Evolutionary conservation across 2,888 invertebrate species (phyloP).

Genomic region (Ceratothoa steindachneri): DNA sequence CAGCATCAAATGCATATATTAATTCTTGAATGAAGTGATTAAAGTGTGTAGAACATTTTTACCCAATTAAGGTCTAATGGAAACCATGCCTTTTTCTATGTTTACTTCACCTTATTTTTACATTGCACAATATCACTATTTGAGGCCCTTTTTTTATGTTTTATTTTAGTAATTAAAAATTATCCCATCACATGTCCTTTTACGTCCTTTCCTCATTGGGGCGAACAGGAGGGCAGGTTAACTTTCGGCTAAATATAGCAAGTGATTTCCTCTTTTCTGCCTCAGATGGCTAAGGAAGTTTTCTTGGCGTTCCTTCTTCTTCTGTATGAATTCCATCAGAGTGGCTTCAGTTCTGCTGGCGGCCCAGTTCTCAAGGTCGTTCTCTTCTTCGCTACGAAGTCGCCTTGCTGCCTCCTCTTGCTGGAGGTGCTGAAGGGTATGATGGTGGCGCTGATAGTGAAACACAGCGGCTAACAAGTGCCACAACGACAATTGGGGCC

Average conservation of each 20-base stretch:
- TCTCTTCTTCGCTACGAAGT: slow-evolving; percentile 25
- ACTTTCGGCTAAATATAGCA: background rate
- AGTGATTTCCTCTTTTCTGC: background rate
- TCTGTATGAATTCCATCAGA: slow-evolving; percentile 21
- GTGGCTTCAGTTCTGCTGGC: slow-evolving; percentile 11
- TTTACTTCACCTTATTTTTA: too few relatives aligned
- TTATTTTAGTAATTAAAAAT: background rate
- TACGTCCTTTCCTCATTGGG: background rate
- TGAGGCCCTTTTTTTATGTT: background rate
- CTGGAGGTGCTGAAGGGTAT: slow-evolving; percentile 23
- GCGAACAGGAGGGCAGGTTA: background rate
- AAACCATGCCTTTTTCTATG: too few relatives aligned
- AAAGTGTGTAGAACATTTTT: too few relatives aligned
- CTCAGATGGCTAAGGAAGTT: slow-evolving; percentile 14
- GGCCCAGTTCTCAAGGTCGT: slow-evolving; percentile 24
- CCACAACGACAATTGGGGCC: slow-evolving; percentile 96
- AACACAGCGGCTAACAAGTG: slow-evolving; percentile 80
- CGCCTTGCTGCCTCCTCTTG: slow-evolving; percentile 18
- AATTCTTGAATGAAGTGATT: too few relatives aligned
- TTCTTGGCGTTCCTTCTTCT: slow-evolving; percentile 16
- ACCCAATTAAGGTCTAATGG: too few relatives aligned
- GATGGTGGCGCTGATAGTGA: slow-evolving; percentile 69
- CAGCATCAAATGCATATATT: too few relatives aligned
- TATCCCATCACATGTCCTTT: background rate
- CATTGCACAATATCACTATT: background rate